Conservation (phyloP, 2,797 vertebrate genomes). For the Premnoplex brunnescens region DNA sequence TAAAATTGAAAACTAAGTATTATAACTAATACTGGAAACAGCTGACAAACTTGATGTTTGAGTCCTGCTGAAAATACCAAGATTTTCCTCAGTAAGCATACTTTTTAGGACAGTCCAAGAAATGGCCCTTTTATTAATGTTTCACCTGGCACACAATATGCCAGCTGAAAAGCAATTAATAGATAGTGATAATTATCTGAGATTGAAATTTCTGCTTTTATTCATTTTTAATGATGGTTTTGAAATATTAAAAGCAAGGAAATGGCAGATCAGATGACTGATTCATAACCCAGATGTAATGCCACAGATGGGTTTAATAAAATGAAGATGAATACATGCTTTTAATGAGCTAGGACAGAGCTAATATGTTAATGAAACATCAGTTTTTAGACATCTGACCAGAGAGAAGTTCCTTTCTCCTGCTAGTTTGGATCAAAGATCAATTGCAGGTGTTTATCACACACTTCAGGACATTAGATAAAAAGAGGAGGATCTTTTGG, state of each 20-base stretch:
- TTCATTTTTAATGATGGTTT: constrained; percentile 51
- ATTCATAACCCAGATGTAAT: constrained; percentile 21
- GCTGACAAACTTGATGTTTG: background rate
- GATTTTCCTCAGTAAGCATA: background rate
- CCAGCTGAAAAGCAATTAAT: constrained; percentile 25
- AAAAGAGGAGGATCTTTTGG: background rate
- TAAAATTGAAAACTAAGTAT: background rate
- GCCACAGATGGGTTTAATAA: background rate
- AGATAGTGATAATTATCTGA: constrained; percentile 34
- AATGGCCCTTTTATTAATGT: background rate
- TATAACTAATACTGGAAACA: background rate
- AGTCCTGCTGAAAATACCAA: background rate
- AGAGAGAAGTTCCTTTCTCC: background rate
- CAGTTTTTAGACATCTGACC: background rate
- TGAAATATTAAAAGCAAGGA: constrained; percentile 65
- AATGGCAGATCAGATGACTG: constrained; percentile 33
- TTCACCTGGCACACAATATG: background rate
- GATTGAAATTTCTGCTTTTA: constrained; percentile 36
- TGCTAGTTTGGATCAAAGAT: background rate
- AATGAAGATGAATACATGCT: constrained; percentile 34
- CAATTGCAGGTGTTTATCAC: background rate
- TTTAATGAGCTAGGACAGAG: constrained; percentile 34
- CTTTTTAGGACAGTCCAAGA: background rate
- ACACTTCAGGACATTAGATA: background rate
- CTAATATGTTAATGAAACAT: background rate